These are phyloP conservation scores for Trematocara variabile DNA, from an alignment of 2,113 vertebrate species.

Conservation along the genomic window DNA sequence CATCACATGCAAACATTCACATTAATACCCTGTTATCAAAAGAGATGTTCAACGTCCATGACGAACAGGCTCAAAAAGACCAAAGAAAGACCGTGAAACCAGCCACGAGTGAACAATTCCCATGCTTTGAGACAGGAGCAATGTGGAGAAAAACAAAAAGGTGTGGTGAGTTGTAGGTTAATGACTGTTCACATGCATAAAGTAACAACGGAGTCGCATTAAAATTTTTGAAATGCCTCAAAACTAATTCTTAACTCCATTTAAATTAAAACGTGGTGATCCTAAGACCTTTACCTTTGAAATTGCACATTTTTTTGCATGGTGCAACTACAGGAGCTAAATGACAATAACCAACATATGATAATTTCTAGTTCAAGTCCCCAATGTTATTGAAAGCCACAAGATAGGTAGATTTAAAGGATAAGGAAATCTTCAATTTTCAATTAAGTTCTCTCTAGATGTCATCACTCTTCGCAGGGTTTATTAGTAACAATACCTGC, in stretches of 20 bases:
- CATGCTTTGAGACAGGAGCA: constrained; percentile 37
- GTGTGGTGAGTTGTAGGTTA: constrained; percentile 3
- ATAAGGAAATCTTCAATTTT: not conserved
- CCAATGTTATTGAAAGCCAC: not conserved
- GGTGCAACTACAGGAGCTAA: not conserved
- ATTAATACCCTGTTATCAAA: constrained; percentile 1
- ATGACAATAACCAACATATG: not conserved
- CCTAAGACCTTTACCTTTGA: not conserved
- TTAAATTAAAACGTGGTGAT: not conserved
- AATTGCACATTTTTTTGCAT: not conserved
- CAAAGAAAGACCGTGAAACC: constrained; percentile 23
- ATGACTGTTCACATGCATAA: constrained; percentile 9
- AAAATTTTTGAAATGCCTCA: not conserved
- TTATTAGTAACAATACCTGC: not conserved
- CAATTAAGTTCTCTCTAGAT: not conserved
- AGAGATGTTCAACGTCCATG: not conserved
- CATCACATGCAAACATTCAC: constrained; percentile 42
- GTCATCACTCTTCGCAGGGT: not conserved
- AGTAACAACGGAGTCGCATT: not conserved
- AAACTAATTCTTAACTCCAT: not conserved
- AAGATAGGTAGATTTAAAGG: not conserved
- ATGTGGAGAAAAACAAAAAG: constrained; percentile 3
- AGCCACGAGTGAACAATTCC: constrained; percentile 4
- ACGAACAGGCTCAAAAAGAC: not conserved
- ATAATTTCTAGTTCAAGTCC: not conserved